Percentiles rank a stretch among this genome's conserved stretches.
phyloP scores from a whole-genome alignment of 1,140 invertebrate genomes.

The Himalopsyche phryganea region DNA sequence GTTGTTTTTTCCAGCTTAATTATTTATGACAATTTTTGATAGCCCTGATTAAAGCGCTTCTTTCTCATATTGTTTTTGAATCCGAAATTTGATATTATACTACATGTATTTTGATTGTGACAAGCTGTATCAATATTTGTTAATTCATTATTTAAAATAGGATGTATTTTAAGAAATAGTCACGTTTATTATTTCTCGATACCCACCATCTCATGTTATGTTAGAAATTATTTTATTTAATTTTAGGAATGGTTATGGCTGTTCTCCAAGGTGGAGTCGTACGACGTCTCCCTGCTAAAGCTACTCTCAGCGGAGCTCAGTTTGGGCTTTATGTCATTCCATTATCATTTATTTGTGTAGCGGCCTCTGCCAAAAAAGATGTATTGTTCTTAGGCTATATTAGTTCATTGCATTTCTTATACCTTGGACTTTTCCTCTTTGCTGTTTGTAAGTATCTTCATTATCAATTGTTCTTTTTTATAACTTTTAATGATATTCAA shows the following conservation, averaged over 20 bases:
- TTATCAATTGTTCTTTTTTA: conserved; percentile 7
- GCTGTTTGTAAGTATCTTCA: conserved; percentile 75
- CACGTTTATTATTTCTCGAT: too few relatives aligned
- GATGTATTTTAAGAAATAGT: too few relatives aligned
- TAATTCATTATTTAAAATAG: too few relatives aligned
- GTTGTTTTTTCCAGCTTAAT: too few relatives aligned
- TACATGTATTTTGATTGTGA: too few relatives aligned
- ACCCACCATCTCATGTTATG: too few relatives aligned
- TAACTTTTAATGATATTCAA: background rate
- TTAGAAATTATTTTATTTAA: background rate
- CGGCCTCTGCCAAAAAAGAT: conserved; percentile 56
- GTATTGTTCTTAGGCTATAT: conserved; percentile 11
- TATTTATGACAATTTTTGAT: too few relatives aligned
- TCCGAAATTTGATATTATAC: too few relatives aligned
- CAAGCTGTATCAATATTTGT: too few relatives aligned
- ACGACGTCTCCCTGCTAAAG: conserved; percentile 70
- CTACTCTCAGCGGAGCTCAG: conserved; percentile 70
- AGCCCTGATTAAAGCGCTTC: too few relatives aligned
- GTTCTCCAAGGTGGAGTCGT: conserved; percentile 88
- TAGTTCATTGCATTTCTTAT: conserved; percentile 16
- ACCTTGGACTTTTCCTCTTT: conserved; percentile 79
- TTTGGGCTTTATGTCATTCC: conserved; percentile 82
- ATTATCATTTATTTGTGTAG: conserved; percentile 85
- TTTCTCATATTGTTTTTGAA: too few relatives aligned
- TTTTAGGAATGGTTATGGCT: conserved; percentile 77